Evolutionary conservation across 2,797 vertebrate species (phyloP), one percentile per base, ranked within the genome.

Genomic region (Myotis findleyi): DNA sequence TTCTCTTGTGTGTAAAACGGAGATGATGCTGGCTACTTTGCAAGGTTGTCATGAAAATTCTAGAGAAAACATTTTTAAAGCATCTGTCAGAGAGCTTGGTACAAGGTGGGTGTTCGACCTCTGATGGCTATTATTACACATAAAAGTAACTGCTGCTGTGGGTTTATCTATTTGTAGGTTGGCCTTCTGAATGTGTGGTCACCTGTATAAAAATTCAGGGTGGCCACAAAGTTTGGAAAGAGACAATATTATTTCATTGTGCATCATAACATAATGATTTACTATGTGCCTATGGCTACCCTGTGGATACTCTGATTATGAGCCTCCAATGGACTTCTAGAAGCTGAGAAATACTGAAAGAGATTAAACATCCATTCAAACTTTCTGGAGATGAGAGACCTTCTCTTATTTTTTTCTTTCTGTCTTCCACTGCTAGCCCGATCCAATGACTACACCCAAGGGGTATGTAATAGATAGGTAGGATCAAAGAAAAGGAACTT

Each of bases 201-300:
- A 44, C 77, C 30, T 82, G 62, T n/a, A 68, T n/a, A 66, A 76
- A 94, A 95, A 68, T 87, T 66, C 80, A 93, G 72, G 33, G 59
- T 87, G 68, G 27, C 30, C 44, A 20, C 53, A 76, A 72, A 62
- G 55, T 53, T 62, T 79, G 57, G 62, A 86, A 76, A 69, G 23
- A 69, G 49, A 47, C 47, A 69, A 38, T 89, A 77, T 53, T 71
- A 47, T 81, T 93, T 87, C 33, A 49, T 20, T 59, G 6, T 13
- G 30, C 18, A 73, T n/a, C 53, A 3, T 47, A 33, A 59, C 66
- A 3, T 16, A 23, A 25, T 80, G 41, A 94, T 49, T 84, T 94
- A 49, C 87, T 49, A 38, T 18, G 18, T 41, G 5, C 38, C 49
- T 86, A 25, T 81, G 44, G 18, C 21, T 47, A n/a, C 13, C 57